Conservation (phyloP, 2,888 invertebrate species). For the Cactoblastis cactorum region DNA sequence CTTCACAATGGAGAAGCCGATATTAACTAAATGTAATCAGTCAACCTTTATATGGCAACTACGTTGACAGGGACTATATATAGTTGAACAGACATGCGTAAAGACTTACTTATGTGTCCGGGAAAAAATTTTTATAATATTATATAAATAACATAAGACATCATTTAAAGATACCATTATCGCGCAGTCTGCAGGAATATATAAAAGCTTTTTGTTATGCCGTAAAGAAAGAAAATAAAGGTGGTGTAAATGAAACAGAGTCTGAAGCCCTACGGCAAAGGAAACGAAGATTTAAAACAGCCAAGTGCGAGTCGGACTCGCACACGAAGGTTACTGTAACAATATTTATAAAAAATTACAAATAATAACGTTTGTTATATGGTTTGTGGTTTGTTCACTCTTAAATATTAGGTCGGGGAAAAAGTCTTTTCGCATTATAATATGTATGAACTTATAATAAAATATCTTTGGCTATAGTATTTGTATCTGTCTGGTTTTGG, state of each 20-base stretch:
- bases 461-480: no score
- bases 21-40: neutral
- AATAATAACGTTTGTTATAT: no score
- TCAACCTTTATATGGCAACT: neutral
- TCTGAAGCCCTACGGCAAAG: slow-evolving; percentile 23
- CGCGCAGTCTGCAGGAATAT: slow-evolving; percentile 4
- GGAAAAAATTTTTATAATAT: slow-evolving; percentile 5
- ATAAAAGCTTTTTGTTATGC: slow-evolving; percentile 25
- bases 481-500: no score
- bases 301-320: no score
- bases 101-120: neutral
- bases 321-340: no score
- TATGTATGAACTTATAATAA: no score
- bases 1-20: neutral
- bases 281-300: slow-evolving; percentile 4
- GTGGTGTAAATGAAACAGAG: slow-evolving; percentile 37
- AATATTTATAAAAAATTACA: no score
- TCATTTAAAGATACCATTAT: neutral
- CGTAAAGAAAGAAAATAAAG: slow-evolving; percentile 39
- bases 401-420: no score
- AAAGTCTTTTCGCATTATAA: no score
- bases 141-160: neutral
- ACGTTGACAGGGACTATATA: neutral
- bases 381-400: no score
- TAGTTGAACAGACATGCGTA: neutral